Base-by-base conservation (phyloP, 2,797 vertebrate species). In the Harpagifer antarcticus region DNA sequence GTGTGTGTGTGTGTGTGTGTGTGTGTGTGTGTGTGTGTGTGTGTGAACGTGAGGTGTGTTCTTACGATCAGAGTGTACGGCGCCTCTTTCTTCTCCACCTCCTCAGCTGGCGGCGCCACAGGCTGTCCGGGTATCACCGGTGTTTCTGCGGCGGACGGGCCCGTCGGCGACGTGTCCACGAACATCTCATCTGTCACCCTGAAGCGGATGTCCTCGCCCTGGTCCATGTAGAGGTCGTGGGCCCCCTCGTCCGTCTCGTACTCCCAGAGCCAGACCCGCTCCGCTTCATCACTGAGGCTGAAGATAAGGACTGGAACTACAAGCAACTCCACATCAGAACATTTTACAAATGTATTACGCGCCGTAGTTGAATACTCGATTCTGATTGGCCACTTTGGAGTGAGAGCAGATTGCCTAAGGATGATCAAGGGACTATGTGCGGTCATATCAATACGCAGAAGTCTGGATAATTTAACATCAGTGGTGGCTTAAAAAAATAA, bases 211-310 rank as follows among this genome's bases (percentile, higher is more conserved):
- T 99, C 97, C 90, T 99, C 98, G 0, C 98, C 98, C 0, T 96
- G 95, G 92, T 99, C 98, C 98, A 99, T 99, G 93, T 99, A 99
- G 79, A 99, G 96, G 92, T 99, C 98, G 0, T 99, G 98, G 2
- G 98, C 97, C 0, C 98, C 98, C 82, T 99, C 98, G 13, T 99
- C 98, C 0, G 98, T 99, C 93, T 99, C 98, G 0, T 99, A 99
- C 78, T 99, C 98, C 98, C 98, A 99, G 11, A 99, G 95, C 98
- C 98, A 99, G 50, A 99, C 98, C 81, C 99, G 98, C 91, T 99
- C 98, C 0, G 97, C 93, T 76, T 99, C 98, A 1, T 99, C 98
- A 0, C 98, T 99, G 91, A 27, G 0, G 50, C 62, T 11, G 23
- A 0, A 49, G 67, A 74, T 94, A 79, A 95, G 94, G 94, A 92